Conservation (phyloP, 2,888 invertebrate species). For the Pterostichus madidus region DNA sequence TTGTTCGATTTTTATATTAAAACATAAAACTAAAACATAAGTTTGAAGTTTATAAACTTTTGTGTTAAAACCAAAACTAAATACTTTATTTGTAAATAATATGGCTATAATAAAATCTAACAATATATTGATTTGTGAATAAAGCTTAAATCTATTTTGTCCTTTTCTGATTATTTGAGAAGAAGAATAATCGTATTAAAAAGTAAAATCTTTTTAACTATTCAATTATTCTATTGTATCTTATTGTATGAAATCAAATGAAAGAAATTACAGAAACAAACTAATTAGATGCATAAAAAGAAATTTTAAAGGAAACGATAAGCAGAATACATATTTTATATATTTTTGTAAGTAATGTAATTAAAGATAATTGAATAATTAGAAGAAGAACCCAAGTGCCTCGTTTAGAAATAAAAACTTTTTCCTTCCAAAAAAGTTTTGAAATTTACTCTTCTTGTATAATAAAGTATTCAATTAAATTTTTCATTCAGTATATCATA, state of each 20-base stretch:
- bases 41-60: too few relatives aligned
- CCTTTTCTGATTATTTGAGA: too few relatives aligned
- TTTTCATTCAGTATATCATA: constrained; percentile 20
- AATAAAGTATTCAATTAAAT: constrained; percentile 7
- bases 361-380: constrained; percentile 44
- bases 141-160: too few relatives aligned
- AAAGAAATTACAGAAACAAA: constrained; percentile 14
- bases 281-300: constrained; percentile 11
- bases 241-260: neutral
- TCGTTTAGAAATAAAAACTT: constrained; percentile 37
- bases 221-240: too few relatives aligned
- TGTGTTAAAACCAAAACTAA: too few relatives aligned
- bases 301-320: constrained; percentile 7
- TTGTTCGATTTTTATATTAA: too few relatives aligned
- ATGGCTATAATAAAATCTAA: too few relatives aligned
- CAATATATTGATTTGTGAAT: too few relatives aligned
- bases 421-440: constrained; percentile 24
- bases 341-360: constrained; percentile 37
- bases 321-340: constrained; percentile 26
- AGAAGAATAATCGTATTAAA: too few relatives aligned
- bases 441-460: constrained; percentile 1
- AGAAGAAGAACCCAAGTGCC: constrained; percentile 29
- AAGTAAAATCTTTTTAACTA: too few relatives aligned
- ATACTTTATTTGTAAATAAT: too few relatives aligned
- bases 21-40: too few relatives aligned